Evolutionary conservation across 37 sponge, comb jelly and placozoan genomes (phyloP).

Genomic region (Dysidea cf. avara): DNA sequence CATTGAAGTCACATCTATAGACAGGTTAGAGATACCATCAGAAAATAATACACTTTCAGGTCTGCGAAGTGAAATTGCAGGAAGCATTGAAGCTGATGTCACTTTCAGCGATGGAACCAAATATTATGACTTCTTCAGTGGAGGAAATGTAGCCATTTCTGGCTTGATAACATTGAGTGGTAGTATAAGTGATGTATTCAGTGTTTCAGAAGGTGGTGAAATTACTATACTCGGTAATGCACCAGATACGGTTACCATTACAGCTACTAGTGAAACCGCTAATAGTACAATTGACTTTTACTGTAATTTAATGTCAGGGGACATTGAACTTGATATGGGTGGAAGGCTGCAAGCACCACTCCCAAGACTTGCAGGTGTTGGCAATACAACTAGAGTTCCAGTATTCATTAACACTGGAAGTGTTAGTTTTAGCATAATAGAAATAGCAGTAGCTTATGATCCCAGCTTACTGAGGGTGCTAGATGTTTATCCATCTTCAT

Average conservation of each 20-base stretch:
- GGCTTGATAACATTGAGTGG: slow-evolving; percentile 23
- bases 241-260: slow-evolving; percentile 20
- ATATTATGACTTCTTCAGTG: slow-evolving; percentile 35
- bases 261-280: slow-evolving; percentile 12
- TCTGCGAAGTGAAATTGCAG: neutral
- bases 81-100: slow-evolving; percentile 13
- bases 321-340: slow-evolving; percentile 61
- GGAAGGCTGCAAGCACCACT: slow-evolving; percentile 4
- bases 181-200: slow-evolving; percentile 4
- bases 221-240: slow-evolving; percentile 39
- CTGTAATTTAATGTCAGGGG: slow-evolving; percentile 47
- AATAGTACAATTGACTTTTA: slow-evolving; percentile 36
- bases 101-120: slow-evolving; percentile 48
- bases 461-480: slow-evolving; percentile 12
- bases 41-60: slow-evolving; percentile 22
- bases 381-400: slow-evolving; percentile 34
- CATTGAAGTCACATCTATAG: slow-evolving; percentile 8
- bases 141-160: slow-evolving; percentile 8
- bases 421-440: slow-evolving; percentile 32
- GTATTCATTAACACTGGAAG: slow-evolving; percentile 28
- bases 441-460: slow-evolving; percentile 56
- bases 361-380: slow-evolving; percentile 10
- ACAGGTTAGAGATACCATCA: slow-evolving; percentile 27
- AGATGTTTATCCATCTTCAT: slow-evolving; percentile 7
- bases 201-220: slow-evolving; percentile 28